Base-by-base conservation (phyloP, 1,140 invertebrate species). In the Caerostris darwini region DNA sequence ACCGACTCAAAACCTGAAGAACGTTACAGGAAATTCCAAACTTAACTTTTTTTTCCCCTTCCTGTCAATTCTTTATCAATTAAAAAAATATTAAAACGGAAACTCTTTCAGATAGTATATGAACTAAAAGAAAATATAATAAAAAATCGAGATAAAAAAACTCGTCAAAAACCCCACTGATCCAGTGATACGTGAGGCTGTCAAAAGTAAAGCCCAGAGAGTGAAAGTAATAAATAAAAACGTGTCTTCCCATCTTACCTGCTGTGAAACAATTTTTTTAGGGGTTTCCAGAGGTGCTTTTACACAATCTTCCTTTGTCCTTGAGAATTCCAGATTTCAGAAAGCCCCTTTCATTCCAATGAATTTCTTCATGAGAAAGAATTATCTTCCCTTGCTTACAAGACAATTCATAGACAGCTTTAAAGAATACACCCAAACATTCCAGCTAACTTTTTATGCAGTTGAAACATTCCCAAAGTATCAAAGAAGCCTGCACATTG, bases 161-260 rank as follows among this genome's bases (percentile, higher is more conserved):
- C 50, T 12, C 50, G 71, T 12, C 12, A 4, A 53, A 14, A 77
- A 50, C 7, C 2, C 34, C 71, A 12, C 53, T 12, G 3, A 19
- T 53, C 5, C 5, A 12, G 53, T 50, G 53, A 77, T 12, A 50
- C 14, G 71, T 7, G 53, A 5, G 53, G 19, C 71, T 14, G 71
- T 77, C 71, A 77, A 5, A 50, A 50, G 5, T 12, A 50, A 77
- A 77, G 12, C 34, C 34, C 7, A 2, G 71, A 3, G 71, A 77
- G 34, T 6, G n/a, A 77, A 77, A 77, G 69, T 12, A 77, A 77
- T 77, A 77, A 77, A 77, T 77, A 77, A 77, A 77, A 50, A 34
- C 34, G 34, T 77, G 71, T 77, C 71, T 77, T 50, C 71, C 3
- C 19, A 12, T 53, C 7, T 34, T 8, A 53, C 71, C 34, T 50